Evolutionary conservation across 1,140 invertebrate genomes (phyloP), one percentile per base, ranked within the genome.

Genomic region (Pachypsylla venusta): DNA sequence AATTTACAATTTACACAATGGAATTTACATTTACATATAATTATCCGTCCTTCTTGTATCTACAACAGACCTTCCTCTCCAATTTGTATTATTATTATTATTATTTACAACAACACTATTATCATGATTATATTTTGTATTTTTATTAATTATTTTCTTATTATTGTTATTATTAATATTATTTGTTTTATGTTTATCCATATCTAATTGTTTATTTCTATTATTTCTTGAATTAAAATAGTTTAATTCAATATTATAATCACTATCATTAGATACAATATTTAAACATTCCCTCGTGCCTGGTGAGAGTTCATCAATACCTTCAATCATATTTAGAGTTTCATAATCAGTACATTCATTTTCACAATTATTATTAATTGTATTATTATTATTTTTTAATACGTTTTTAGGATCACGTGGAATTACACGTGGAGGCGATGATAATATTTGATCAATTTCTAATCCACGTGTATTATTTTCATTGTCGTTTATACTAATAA

Each of bases 91-190:
- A 22, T 48, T 48, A n/a, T n/a, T n/a, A n/a, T n/a, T n/a, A n/a
- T n/a, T n/a, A n/a, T n/a, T n/a, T n/a, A n/a, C n/a, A n/a, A n/a
- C n/a, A n/a, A n/a, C n/a, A n/a, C n/a, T n/a, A n/a, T n/a, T n/a
- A n/a, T n/a, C n/a, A 7, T 48, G 42, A 19, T 22, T 48, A 19
- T 48, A 48, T 22, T 48, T 48, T n/a, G 42, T 48, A 48, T 48
- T 48, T n/a, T 48, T 48, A 48, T 48, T 48, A 7, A 48, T 48
- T 48, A 48, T 48, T 48, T 48, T 48, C 16, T 48, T 48, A n/a
- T 48, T 48, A 48, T 48, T 48, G 42, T 48, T 48, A 48, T 48
- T 48, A n/a, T n/a, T n/a, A n/a, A n/a, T n/a, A 48, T 48, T 48
- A n/a, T 22, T 48, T 48, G 22, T 7, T 22, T 48, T 48, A n/a